Percentiles rank a stretch among this genome's conserved stretches.
These are phyloP conservation scores for Antennarius maculatus DNA, from an alignment of 2,797 vertebrate genomes.

Conservation along the genomic window DNA sequence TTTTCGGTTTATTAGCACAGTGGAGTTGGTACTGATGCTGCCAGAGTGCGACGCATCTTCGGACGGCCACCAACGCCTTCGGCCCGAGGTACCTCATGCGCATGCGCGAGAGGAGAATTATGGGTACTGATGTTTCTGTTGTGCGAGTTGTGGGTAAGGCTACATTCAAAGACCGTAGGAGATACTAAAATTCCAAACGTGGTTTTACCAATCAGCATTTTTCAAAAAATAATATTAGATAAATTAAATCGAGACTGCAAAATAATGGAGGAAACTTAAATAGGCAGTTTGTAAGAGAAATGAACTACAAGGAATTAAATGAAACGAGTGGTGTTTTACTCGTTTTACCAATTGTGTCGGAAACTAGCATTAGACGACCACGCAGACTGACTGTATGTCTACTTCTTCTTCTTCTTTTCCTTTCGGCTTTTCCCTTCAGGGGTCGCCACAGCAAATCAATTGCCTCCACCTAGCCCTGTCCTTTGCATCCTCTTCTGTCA, in stretches of 20 bases:
- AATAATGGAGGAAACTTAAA: not conserved
- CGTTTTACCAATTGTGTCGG: not conserved
- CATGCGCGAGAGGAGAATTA: constrained; percentile 64
- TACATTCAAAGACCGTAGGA: constrained; percentile 38
- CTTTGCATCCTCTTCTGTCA: too few relatives aligned
- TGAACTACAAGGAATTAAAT: too few relatives aligned
- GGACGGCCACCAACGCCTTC: constrained; percentile 73
- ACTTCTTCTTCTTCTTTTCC: too few relatives aligned
- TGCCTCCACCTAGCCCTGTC: too few relatives aligned
- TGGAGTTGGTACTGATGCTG: constrained; percentile 83
- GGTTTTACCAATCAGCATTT: too few relatives aligned
- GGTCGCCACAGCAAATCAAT: too few relatives aligned
- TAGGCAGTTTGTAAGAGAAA: too few relatives aligned
- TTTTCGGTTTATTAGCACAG: constrained; percentile 42
- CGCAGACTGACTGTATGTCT: too few relatives aligned
- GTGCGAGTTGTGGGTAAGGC: not conserved
- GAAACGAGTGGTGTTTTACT: not conserved
- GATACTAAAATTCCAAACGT: too few relatives aligned
- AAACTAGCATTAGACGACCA: not conserved
- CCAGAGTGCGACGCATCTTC: constrained; percentile 78
- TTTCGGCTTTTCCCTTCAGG: too few relatives aligned
- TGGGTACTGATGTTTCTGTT: constrained; percentile 76
- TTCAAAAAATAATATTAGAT: not conserved
- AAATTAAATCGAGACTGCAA: not conserved
- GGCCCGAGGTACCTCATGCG: constrained; percentile 63